Conservation (phyloP, 2,888 invertebrate genomes). For the Trichopoda pennipes region DNA sequence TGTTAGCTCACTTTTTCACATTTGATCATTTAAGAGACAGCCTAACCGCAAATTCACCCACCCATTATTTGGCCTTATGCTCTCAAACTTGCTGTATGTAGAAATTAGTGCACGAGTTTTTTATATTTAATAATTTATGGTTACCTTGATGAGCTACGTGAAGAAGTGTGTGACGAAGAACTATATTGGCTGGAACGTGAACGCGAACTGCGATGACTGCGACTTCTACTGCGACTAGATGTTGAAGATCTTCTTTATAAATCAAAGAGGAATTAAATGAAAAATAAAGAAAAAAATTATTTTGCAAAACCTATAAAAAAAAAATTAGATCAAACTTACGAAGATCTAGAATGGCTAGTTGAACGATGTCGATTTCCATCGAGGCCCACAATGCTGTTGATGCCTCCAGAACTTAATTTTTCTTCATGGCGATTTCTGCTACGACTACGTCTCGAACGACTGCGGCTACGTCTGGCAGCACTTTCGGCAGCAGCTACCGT, state of each 20-base stretch:
- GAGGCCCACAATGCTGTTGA: constrained; percentile 39
- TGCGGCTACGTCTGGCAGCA: constrained; percentile 78
- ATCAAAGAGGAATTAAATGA: neutral
- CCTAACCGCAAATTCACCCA: no score
- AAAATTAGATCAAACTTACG: constrained; percentile 71
- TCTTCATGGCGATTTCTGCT: constrained; percentile 66
- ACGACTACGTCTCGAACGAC: constrained; percentile 76
- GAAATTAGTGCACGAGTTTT: no score
- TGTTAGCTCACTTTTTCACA: no score
- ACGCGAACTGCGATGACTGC: constrained; percentile 77
- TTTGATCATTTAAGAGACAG: no score
- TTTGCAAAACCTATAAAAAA: neutral
- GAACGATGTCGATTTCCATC: constrained; percentile 69
- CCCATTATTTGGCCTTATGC: no score
- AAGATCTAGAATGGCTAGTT: constrained; percentile 81
- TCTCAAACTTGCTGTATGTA: no score
- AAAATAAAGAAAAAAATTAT: neutral
- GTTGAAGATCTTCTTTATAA: constrained; percentile 74
- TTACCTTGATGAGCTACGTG: constrained; percentile 78
- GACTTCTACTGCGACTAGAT: constrained; percentile 77
- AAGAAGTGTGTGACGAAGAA: constrained; percentile 78
- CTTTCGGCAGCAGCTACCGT: constrained; percentile 79
- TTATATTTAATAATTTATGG: neutral
- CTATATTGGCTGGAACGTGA: constrained; percentile 79
- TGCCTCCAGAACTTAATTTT: constrained; percentile 45